These are phyloP conservation scores for Columbina picui DNA, from an alignment of 2,113 vertebrate species.

Conservation along the genomic window DNA sequence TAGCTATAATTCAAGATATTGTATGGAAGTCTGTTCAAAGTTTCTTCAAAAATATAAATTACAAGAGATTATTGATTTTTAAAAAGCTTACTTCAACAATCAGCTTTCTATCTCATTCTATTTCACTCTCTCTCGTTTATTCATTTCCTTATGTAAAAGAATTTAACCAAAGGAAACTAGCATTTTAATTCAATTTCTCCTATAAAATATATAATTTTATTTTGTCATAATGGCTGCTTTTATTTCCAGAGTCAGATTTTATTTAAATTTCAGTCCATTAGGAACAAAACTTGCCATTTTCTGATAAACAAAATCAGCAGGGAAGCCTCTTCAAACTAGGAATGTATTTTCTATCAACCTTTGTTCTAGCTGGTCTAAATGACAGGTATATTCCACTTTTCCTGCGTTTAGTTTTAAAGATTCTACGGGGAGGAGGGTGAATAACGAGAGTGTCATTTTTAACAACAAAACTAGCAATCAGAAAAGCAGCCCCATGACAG, in stretches of 20 bases:
- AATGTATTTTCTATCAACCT: conserved; percentile 87
- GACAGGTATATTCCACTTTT: conserved; percentile 92
- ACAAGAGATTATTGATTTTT: conserved; percentile 83
- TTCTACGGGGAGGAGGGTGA: conserved; percentile 74
- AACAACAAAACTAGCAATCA: conserved; percentile 88
- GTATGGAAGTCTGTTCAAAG: conserved; percentile 72
- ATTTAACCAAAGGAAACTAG: conserved; percentile 83
- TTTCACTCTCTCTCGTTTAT: conserved; percentile 72
- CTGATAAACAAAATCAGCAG: conserved; percentile 98
- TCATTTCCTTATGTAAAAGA: conserved; percentile 87
- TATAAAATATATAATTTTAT: conserved; percentile 88
- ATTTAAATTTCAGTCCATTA: conserved; percentile 96
- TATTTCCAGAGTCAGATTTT: conserved; percentile 92
- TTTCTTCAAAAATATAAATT: conserved; percentile 81
- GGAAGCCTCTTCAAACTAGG: conserved; percentile 86
- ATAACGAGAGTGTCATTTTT: conserved; percentile 81
- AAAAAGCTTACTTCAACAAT: conserved; percentile 80
- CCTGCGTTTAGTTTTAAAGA: conserved; percentile 83
- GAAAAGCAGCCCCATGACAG: conserved; percentile 78
- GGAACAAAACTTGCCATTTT: conserved; percentile 89
- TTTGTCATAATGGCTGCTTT: conserved; percentile 89
- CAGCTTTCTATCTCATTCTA: conserved; percentile 75
- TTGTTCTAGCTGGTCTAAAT: conserved; percentile 89
- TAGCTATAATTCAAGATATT: conserved; percentile 70
- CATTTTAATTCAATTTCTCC: conserved; percentile 88